Evolutionary conservation across 1,140 invertebrate species (phyloP).

Genomic region (Eriocheir sinensis): DNA sequence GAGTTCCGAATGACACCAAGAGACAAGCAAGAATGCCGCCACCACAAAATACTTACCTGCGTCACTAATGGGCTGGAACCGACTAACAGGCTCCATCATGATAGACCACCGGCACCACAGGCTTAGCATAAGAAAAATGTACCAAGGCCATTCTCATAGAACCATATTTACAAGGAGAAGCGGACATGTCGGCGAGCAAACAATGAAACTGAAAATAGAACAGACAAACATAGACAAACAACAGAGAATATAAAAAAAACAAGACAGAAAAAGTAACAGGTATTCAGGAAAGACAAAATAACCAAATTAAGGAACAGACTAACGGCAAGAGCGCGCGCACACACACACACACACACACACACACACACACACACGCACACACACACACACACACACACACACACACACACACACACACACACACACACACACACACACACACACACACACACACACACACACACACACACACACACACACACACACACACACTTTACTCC

Average conservation of each 20-base stretch:
- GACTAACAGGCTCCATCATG: too few relatives aligned
- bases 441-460: too few relatives aligned
- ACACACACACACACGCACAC: background rate
- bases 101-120: too few relatives aligned
- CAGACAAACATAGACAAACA: background rate
- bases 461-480: too few relatives aligned
- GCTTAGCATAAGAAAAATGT: too few relatives aligned
- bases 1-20: too few relatives aligned
- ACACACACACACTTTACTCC: too few relatives aligned
- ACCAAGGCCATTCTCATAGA: too few relatives aligned
- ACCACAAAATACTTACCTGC: too few relatives aligned
- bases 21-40: too few relatives aligned
- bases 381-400: conserved; percentile 28
- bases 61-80: too few relatives aligned
- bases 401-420: background rate
- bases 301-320: background rate
- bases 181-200: background rate
- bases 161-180: too few relatives aligned
- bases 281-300: background rate
- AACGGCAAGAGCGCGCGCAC: background rate
- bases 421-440: conserved; percentile 33
- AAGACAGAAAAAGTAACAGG: background rate
- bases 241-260: background rate
- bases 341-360: conserved; percentile 22
- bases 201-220: background rate